Base-by-base conservation (phyloP, 1,140 invertebrate species). In the Macrocentrus cingulum region DNA sequence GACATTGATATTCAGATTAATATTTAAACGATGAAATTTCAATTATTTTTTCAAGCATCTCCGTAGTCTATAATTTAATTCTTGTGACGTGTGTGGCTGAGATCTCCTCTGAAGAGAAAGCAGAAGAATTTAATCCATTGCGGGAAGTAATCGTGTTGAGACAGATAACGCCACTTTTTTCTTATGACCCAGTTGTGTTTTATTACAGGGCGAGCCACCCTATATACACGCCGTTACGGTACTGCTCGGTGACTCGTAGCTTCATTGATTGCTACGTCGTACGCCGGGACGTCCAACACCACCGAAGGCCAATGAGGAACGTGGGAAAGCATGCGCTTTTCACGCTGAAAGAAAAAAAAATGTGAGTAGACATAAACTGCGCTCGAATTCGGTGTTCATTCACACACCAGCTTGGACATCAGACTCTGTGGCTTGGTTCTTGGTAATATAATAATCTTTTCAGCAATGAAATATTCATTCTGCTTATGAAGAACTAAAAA, bases 211-310 rank as follows among this genome's bases (percentile, higher is more conserved):
- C 39, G 20, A 46, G 13, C 19, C 11, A 20, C 45, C 44, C 44
- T 25, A n/a, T n/a, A n/a, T n/a, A 39, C 23, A 32, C 15, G 41
- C 20, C 56, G 61, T 44, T 68, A 76, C 73, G 66, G 64, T 67
- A 73, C 71, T 75, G 74, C 66, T 72, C 66, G 67, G 67, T 74
- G 72, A 77, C 70, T 75, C 75, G 75, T 76, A 73, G 72, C 74
- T 77, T 77, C 75, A 77, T 77, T 77, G 75, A 77, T 77, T 77
- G 75, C 70, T 60, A 74, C 67, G 67, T 68, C 62, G 67, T 74
- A 71, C 68, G 65, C 68, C 66, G 62, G 72, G 69, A 62, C 62
- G 25, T 42, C 50, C 49, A 53, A 23, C 46, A 52, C 44, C 44
- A 36, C 15, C 37, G 16, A 20, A 39, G 15, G 19, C 15, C n/a